Conservation (phyloP, 2,113 vertebrate species). For the Chauna torquata region DNA sequence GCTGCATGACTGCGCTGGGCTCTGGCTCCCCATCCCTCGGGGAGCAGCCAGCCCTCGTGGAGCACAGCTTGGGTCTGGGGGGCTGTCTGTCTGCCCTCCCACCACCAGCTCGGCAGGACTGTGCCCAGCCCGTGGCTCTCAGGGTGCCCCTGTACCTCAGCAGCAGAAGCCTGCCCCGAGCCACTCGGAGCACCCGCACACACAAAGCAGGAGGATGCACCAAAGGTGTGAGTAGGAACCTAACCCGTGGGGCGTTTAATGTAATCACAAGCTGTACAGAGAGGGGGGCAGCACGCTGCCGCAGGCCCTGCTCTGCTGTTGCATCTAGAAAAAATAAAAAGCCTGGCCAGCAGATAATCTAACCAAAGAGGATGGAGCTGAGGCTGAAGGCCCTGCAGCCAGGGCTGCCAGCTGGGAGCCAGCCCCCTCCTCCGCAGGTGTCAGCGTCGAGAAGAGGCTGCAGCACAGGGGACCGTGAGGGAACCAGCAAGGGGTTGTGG, state of each 20-base stretch:
- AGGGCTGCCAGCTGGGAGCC: not conserved
- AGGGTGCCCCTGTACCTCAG: accelerated
- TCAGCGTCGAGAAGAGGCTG: not conserved
- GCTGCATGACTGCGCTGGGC: not conserved
- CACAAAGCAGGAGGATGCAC: not conserved
- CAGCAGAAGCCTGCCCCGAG: not conserved
- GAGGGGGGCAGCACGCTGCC: not conserved
- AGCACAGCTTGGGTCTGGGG: too few relatives aligned
- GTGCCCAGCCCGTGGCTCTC: accelerated
- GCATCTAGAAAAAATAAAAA: not conserved
- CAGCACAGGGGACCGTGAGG: accelerated
- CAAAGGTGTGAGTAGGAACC: not conserved
- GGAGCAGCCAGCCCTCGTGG: not conserved
- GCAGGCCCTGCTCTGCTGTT: accelerated
- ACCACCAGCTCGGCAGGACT: not conserved
- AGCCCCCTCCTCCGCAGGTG: not conserved
- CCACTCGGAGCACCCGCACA: accelerated
- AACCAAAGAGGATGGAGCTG: not conserved
- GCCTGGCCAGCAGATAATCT: conserved; percentile 24
- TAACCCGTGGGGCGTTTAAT: conserved; percentile 26
- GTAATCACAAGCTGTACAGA: not conserved
- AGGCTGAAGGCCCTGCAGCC: accelerated
- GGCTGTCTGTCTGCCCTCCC: accelerated
- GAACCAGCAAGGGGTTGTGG: not conserved
- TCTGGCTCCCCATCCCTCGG: not conserved